Percentiles rank a stretch among this genome's conserved stretches.
phyloP scores from a whole-genome alignment of 2,888 invertebrate genomes.

The Stenotaenia linearis region DNA sequence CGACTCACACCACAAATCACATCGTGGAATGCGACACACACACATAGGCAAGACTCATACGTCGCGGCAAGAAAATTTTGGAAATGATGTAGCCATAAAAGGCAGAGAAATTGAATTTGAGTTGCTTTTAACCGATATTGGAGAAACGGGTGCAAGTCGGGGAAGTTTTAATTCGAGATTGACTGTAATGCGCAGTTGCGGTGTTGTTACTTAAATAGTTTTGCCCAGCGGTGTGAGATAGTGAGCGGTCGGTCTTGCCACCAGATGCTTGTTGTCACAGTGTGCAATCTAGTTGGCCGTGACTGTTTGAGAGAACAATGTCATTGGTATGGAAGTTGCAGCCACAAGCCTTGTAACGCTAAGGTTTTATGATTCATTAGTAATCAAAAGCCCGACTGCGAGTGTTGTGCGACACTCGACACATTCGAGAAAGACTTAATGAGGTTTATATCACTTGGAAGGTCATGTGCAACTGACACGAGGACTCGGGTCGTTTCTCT shows the following conservation, averaged over 20 bases:
- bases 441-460: constrained; percentile 4
- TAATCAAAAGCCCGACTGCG: neutral
- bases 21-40: neutral
- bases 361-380: constrained; percentile 3
- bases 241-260: neutral
- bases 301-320: neutral
- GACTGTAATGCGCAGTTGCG: neutral
- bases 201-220: neutral
- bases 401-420: neutral
- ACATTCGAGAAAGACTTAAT: neutral
- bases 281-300: neutral
- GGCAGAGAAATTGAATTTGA: neutral
- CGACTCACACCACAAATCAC: neutral
- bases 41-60: neutral
- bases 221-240: neutral
- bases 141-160: neutral
- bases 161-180: neutral
- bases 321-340: neutral
- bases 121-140: neutral
- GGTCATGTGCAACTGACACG: neutral
- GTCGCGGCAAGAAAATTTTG: no score
- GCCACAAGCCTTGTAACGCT: neutral
- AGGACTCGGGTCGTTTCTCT: neutral
- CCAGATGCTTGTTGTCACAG: neutral
- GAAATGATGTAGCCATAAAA: neutral